phyloP scores from a whole-genome alignment of 2,888 invertebrate species.

The Anthophora plumipes region DNA sequence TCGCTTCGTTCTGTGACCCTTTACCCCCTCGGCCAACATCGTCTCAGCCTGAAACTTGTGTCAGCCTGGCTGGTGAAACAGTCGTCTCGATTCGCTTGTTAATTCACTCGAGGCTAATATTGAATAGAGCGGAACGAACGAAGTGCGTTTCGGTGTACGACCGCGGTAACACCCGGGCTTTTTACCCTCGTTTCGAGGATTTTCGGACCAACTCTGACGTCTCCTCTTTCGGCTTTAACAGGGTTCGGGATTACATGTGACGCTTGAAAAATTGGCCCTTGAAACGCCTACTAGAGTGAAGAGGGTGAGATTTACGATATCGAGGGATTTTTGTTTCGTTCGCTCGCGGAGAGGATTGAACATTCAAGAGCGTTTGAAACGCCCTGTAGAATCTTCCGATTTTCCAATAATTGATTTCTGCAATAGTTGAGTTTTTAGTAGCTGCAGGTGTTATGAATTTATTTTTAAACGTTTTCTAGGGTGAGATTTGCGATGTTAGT shows the following conservation, averaged over 20 bases:
- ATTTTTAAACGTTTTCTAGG: too few species aligned
- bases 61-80: constrained; percentile 16
- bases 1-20: constrained; percentile 48
- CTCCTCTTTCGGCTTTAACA: background rate
- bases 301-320: background rate
- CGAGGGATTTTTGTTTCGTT: background rate
- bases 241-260: background rate
- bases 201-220: constrained; percentile 9
- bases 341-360: background rate
- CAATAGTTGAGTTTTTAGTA: too few species aligned
- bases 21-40: constrained; percentile 38
- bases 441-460: too few species aligned
- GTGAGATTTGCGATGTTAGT: too few species aligned
- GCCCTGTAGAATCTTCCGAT: too few species aligned
- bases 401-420: too few species aligned
- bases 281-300: background rate
- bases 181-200: background rate
- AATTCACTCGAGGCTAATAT: constrained; percentile 42
- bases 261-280: background rate
- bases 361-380: background rate
- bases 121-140: constrained; percentile 2
- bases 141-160: constrained; percentile 23
- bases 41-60: constrained; percentile 50
- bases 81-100: constrained; percentile 42
- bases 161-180: background rate